Evolutionary conservation across 2,888 invertebrate species (phyloP), one percentile per base, ranked within the genome.

Genomic region (Macaria notata): DNA sequence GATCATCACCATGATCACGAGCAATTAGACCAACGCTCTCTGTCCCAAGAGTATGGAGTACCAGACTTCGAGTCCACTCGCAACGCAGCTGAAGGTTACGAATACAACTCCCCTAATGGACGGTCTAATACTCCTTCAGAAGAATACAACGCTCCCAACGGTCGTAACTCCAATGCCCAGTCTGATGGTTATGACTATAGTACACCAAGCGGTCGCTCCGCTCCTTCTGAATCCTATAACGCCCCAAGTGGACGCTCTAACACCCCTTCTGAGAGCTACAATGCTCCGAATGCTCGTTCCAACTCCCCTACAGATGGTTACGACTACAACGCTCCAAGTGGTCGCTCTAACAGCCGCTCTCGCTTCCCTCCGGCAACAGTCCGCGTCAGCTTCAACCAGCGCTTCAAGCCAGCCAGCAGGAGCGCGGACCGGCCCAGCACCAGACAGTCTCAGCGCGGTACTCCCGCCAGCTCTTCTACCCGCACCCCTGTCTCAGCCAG

Each of bases 31-130:
- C 51, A 59, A 46, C 53, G 59, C 52, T 61, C 63, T 9, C 49
- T 38, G 0, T 62, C 65, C 36, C 54, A 57, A 45, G 66, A 54
- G n/a, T 65, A 63, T 47, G 56, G 51, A 6, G 38, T 54, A 33
- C 56, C 54, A 9, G 0, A n/a, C 41, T 7, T 54, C 44, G 30
- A 38, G 8, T 38, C 38, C 38, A 38, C 58, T 42, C 43, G 47
- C 1, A 49, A 56, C 43, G 19, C 19, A 19, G 1, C 19, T 19
- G 19, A 19, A 19, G 19, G 19, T 19, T 19, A 19, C 19, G 19
- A 19, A 19, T 19, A 19, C 19, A 19, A 19, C 19, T 19, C 19
- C 19, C 19, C 19, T 19, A 19, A 19, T 19, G 19, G 19, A 1
- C 1, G 19, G 19, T 19, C 19, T 19, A 19, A 19, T 19, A 19